Evolutionary conservation across 1,140 invertebrate species (phyloP).

Genomic region (Drosophila seguyi): DNA sequence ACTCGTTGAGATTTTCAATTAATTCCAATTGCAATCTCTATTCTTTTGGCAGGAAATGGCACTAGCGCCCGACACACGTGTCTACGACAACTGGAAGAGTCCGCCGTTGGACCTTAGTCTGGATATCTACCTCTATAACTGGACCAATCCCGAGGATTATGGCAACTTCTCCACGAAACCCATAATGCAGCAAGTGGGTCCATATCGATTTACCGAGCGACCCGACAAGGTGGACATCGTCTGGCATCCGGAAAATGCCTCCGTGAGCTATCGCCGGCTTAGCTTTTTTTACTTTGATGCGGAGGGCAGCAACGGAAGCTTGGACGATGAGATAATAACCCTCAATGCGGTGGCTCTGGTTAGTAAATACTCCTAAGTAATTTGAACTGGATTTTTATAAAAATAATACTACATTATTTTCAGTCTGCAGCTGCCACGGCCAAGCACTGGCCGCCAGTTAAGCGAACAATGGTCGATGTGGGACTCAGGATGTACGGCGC

Average conservation of each 20-base stretch:
- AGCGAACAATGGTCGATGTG: slow-evolving; percentile 87
- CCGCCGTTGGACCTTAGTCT: slow-evolving; percentile 91
- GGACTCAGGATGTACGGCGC: slow-evolving; percentile 86
- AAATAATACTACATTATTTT: not conserved
- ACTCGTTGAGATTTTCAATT: slow-evolving; percentile 72
- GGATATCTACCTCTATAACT: slow-evolving; percentile 92
- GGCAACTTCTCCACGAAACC: slow-evolving; percentile 87
- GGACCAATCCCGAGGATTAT: slow-evolving; percentile 91
- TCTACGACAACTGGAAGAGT: slow-evolving; percentile 89
- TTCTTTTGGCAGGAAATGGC: slow-evolving; percentile 87
- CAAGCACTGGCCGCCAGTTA: slow-evolving; percentile 86
- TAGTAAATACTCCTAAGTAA: slow-evolving; percentile 78
- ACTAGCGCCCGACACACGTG: slow-evolving; percentile 87
- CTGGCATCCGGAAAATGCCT: slow-evolving; percentile 90
- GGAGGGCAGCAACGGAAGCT: slow-evolving; percentile 89
- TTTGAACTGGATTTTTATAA: no score
- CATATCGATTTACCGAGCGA: slow-evolving; percentile 90
- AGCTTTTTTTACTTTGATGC: slow-evolving; percentile 92
- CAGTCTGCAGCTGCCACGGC: slow-evolving; percentile 90
- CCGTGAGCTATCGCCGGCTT: slow-evolving; percentile 92
- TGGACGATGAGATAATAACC: slow-evolving; percentile 91
- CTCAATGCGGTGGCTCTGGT: slow-evolving; percentile 94
- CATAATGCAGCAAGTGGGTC: slow-evolving; percentile 89
- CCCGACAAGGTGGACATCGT: slow-evolving; percentile 90
- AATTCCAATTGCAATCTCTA: slow-evolving; percentile 59